Evolutionary conservation across 2,797 vertebrate genomes (phyloP), one percentile per base, ranked within the genome.

Genomic region (Diplodus sargus): DNA sequence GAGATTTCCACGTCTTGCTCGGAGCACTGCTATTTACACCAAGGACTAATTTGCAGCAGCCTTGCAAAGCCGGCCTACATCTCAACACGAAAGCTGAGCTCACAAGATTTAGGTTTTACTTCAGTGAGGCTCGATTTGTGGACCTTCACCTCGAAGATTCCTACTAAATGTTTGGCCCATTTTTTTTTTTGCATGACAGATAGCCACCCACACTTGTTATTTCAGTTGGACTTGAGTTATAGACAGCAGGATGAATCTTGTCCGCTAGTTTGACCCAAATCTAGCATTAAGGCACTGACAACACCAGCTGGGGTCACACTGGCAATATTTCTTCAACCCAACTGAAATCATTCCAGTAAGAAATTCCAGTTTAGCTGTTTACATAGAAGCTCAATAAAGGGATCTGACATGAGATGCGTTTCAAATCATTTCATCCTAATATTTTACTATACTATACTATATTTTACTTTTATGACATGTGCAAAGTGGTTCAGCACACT

Each of bases 1-100:
- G 66, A 57, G 23, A 42, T 83, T 61, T 69, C 30, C 66, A 66
- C 51, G 9, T 75, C 67, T 74, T 49, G 61, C 76, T 82, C n/a
- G 23, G 48, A 74, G 73, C 73, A 60, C 30, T 76, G 54, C 63
- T 65, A 47, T 81, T 80, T 75, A 81, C 70, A 81, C 71, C 53
- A 43, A 61, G 74, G 77, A 63, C 61, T 85, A 69, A 81, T 83
- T 65, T 81, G 51, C 60, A 73, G 77, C 60, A 75, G 74, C 45
- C 34, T 59, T 45, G 53, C 39, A 61, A 68, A 82, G 63, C 62
- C 62, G 48, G 39, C 58, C n/a, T 34, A 69, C 74, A 76, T 69
- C 62, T 80, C 54, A 60, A 65, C 77, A 65, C 11, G 3, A 43
- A 75, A 80, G 70, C 76, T 65, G 58, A 57, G 52, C 66, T 70